Evolutionary conservation across 2,113 vertebrate genomes (phyloP).

Genomic region (Sminthopsis crassicaudata): DNA sequence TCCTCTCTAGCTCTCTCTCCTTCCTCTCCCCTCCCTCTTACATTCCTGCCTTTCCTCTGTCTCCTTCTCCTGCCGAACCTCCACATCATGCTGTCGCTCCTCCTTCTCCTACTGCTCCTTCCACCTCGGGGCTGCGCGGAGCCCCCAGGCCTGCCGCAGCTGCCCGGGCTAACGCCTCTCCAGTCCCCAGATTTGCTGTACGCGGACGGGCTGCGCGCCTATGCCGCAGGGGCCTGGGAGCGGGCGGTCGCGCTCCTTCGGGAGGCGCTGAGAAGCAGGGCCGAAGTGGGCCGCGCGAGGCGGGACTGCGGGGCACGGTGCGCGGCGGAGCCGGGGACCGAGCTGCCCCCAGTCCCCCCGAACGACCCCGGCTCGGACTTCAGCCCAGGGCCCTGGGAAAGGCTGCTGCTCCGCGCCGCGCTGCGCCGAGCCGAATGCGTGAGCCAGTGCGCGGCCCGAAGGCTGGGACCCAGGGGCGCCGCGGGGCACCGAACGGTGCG

Average conservation of each 20-base stretch:
- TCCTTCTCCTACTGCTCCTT: constrained; percentile 61
- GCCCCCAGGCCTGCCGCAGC: constrained; percentile 55
- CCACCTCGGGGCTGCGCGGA: constrained; percentile 58
- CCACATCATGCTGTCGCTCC: constrained; percentile 67
- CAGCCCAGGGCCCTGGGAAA: constrained; percentile 84
- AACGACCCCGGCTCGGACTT: constrained; percentile 43
- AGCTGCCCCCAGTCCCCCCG: constrained; percentile 26
- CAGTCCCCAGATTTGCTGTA: constrained; percentile 89
- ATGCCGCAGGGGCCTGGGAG: constrained; percentile 89
- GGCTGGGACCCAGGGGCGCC: constrained; percentile 82
- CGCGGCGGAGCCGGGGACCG: constrained; percentile 48
- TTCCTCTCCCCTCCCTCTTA: constrained; percentile 9
- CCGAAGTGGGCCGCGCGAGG: constrained; percentile 81
- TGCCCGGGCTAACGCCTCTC: constrained; percentile 57
- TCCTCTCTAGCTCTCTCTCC: constrained; percentile 1
- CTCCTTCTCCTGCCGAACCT: constrained; percentile 30
- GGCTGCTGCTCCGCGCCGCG: constrained; percentile 84
- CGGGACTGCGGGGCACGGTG: constrained; percentile 73
- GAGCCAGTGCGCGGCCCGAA: constrained; percentile 85
- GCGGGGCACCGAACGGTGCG: constrained; percentile 87
- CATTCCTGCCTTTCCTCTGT: neutral
- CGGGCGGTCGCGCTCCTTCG: constrained; percentile 90
- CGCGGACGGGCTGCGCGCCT: constrained; percentile 91
- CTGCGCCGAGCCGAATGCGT: constrained; percentile 91
- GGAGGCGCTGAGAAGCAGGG: constrained; percentile 87